Evolutionary conservation across 2,888 invertebrate species (phyloP).

Genomic region (Uropetala carovei): DNA sequence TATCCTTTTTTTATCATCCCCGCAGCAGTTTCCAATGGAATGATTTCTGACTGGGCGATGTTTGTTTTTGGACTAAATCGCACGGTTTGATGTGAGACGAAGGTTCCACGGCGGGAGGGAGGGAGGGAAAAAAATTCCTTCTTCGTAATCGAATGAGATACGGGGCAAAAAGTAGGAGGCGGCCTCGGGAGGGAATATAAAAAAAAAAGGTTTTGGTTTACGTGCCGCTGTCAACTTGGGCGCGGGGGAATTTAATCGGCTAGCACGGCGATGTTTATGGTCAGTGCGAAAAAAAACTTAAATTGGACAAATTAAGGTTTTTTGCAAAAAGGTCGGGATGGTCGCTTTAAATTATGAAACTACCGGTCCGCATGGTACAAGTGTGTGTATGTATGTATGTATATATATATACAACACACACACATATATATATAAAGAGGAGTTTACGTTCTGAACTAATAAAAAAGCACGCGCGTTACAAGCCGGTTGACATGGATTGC

Average conservation of each 20-base stretch:
- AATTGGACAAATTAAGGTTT: conserved; percentile 32
- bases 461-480: neutral
- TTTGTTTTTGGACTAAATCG: conserved; percentile 28
- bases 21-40: conserved; percentile 25
- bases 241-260: conserved; percentile 29
- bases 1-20: conserved; percentile 25
- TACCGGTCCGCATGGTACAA: neutral
- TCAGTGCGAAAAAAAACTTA: conserved; percentile 14
- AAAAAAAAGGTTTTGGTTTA: conserved; percentile 11
- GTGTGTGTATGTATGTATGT: too few relatives aligned
- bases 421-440: neutral
- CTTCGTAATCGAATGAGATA: conserved; percentile 17
- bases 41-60: conserved; percentile 24
- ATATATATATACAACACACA: too few relatives aligned
- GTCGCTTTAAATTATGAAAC: neutral
- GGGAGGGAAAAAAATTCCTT: neutral
- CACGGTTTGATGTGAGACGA: conserved; percentile 25
- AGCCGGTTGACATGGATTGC: neutral
- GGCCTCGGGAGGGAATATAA: neutral
- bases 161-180: neutral
- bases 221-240: conserved; percentile 15
- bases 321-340: neutral
- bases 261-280: neutral
- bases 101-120: neutral
- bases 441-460: neutral